Conservation (phyloP, 2,888 invertebrate genomes). For the Ectemnius lituratus region DNA sequence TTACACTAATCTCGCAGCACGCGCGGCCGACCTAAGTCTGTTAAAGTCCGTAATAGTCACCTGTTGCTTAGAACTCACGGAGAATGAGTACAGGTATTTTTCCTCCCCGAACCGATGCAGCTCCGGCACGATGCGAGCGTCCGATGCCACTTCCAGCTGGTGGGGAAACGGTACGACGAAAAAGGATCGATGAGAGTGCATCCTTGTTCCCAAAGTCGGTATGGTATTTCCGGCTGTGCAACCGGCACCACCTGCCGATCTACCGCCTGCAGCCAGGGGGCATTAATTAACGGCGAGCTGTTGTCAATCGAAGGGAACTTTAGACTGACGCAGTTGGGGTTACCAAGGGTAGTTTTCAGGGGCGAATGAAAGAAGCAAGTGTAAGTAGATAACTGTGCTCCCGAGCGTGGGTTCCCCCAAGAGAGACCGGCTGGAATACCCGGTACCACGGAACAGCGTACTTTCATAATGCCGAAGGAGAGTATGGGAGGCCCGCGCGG, state of each 20-base stretch:
- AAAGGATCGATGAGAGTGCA: too few species aligned
- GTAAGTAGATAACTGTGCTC: constrained; percentile 21
- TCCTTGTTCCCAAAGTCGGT: too few species aligned
- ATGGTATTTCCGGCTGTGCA: too few species aligned
- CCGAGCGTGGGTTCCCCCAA: constrained; percentile 32
- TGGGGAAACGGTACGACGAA: too few species aligned
- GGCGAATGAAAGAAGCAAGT: constrained; percentile 22
- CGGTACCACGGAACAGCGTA: constrained; percentile 46
- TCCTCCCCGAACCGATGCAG: neutral
- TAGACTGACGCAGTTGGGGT: neutral
- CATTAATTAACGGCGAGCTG: too few species aligned
- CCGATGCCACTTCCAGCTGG: too few species aligned
- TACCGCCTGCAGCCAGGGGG: too few species aligned
- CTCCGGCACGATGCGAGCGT: too few species aligned
- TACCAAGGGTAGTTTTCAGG: neutral
- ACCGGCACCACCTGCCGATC: too few species aligned
- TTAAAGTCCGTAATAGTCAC: neutral
- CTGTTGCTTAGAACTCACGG: neutral
- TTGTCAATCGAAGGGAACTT: too few species aligned
- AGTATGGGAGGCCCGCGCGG: constrained; percentile 56
- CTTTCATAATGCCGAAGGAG: constrained; percentile 69
- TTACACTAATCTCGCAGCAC: constrained; percentile 4
- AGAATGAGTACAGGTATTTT: constrained; percentile 1
- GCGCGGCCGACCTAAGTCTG: neutral
- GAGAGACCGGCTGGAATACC: constrained; percentile 35